Base-by-base conservation (phyloP, 2,888 invertebrate genomes). In the Erebia ligea region DNA sequence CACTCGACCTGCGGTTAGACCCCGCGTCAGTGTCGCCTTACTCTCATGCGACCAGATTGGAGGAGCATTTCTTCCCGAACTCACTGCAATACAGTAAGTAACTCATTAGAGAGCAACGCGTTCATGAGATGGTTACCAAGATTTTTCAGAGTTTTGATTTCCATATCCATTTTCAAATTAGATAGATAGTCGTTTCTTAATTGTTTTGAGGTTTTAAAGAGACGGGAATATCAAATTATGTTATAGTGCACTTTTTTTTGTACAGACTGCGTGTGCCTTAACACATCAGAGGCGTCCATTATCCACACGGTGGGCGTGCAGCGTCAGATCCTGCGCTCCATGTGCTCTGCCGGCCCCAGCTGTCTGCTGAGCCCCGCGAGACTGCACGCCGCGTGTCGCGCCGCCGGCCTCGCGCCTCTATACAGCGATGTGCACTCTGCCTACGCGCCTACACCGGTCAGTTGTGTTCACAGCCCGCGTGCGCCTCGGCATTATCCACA, bases 1-100 rank as follows among this genome's bases (percentile, higher is more conserved):
- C 87, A 3, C 77, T 92, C 19, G 95, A 95, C 81, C 87, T 95
- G 10, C 88, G 94, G 5, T 85, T 96, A 2, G 90, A 94, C 71
- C 86, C 94, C 1, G 84, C 89, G 58, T 94, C 95, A 0, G 86
- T 96, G 1, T 85, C 91, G 5, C 94, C 94, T 1, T 96, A 96
- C 83, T 92, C 94, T 50, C 95, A 95, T 17, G 92, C 95, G 54
- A 95, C 96, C 40, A 89, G 96, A 4, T 94, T 96, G 0, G 98
- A 98, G 81, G 97, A 97, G 81, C 96, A 98, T 82, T 97, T 96
- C 86, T 97, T 95, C 83, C 98, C 98, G 0, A 96, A 97, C 75
- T 96, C 98, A 0, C 85, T 98, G 73, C 95, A 96, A 64, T 96
- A 98, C 82, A 95, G 97, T 97, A 87, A 94, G 95, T 92, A 6